Evolutionary conservation across 2,888 invertebrate species (phyloP).

Genomic region (Aspidiotus destructor): DNA sequence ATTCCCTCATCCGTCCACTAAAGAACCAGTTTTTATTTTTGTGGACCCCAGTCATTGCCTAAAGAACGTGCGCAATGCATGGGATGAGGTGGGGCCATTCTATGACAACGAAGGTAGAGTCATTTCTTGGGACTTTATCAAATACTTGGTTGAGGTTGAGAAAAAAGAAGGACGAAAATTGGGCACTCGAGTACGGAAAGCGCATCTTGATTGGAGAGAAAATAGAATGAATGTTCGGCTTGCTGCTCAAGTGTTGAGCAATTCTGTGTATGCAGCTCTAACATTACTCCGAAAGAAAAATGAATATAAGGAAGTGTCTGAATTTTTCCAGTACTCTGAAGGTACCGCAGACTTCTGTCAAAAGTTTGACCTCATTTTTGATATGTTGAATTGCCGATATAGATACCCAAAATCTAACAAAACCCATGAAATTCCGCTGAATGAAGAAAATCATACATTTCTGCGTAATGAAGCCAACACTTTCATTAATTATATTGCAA

Average conservation of each 20-base stretch:
- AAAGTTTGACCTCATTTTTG: background rate
- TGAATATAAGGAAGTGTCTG: background rate
- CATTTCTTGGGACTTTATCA: constrained; percentile 35
- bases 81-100: background rate
- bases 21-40: constrained; percentile 35
- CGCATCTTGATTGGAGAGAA: constrained; percentile 31
- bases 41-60: constrained; percentile 35
- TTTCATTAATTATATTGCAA: background rate
- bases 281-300: no score
- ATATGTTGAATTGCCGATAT: constrained; percentile 1
- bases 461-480: background rate
- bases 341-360: constrained; percentile 1
- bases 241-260: constrained; percentile 35
- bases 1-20: constrained; percentile 32
- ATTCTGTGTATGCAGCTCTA: constrained; percentile 31
- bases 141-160: constrained; percentile 34
- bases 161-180: constrained; percentile 29
- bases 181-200: constrained; percentile 34
- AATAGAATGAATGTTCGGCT: constrained; percentile 34
- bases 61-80: background rate
- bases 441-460: background rate
- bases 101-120: background rate
- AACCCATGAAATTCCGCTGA: background rate
- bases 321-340: background rate
- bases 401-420: background rate